phyloP scores from a whole-genome alignment of 2,113 vertebrate species.

The Limnothrissa miodon region DNA sequence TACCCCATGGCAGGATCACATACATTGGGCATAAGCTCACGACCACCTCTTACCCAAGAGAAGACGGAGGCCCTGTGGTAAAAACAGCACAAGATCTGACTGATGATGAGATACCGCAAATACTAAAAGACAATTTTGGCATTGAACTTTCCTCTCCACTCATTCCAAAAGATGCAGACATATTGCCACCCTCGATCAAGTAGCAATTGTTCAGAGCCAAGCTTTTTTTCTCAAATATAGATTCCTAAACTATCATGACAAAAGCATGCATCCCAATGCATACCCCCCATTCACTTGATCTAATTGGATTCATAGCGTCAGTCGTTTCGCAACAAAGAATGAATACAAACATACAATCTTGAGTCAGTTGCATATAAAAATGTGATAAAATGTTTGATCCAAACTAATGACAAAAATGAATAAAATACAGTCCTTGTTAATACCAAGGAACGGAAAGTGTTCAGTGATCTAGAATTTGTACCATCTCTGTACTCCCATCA shows the following conservation, averaged over 20 bases:
- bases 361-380: no score
- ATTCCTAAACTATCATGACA: neutral
- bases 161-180: constrained; percentile 62
- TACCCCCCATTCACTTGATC: no score
- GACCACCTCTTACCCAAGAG: constrained; percentile 42
- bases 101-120: constrained; percentile 63
- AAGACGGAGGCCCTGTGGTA: constrained; percentile 3
- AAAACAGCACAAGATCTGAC: constrained; percentile 56
- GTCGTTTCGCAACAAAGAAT: no score
- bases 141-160: constrained; percentile 59
- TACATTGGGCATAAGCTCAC: constrained; percentile 68
- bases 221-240: neutral
- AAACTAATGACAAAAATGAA: no score
- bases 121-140: constrained; percentile 66
- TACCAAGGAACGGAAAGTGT: no score
- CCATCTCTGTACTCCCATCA: no score
- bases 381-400: no score
- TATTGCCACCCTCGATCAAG: constrained; percentile 48
- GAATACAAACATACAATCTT: no score
- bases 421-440: no score
- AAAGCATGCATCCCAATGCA: no score
- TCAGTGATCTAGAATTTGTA: no score
- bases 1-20: constrained; percentile 58
- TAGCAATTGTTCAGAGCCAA: constrained; percentile 3
- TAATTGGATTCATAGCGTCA: no score